phyloP scores from a whole-genome alignment of 2,113 vertebrate species.

The Forbesichthys agassizii region DNA sequence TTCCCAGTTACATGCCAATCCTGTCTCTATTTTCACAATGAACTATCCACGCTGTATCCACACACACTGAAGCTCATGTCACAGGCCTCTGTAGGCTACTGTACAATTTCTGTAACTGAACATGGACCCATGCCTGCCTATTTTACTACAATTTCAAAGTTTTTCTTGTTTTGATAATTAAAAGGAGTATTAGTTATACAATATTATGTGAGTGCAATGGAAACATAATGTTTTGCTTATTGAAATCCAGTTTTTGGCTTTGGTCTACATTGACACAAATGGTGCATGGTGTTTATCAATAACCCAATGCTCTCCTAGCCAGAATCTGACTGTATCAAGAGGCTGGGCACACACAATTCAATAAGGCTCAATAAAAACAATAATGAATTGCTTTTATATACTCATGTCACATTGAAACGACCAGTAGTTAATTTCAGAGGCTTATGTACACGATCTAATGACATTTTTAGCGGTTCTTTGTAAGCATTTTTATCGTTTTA shows the following conservation, averaged over 20 bases:
- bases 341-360: constrained; percentile 40
- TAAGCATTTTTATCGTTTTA: constrained; percentile 19
- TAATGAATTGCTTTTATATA: constrained; percentile 61
- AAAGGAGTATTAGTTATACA: constrained; percentile 19
- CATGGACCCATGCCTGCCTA: constrained; percentile 8
- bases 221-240: constrained; percentile 32
- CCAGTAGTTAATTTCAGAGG: constrained; percentile 46
- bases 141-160: constrained; percentile 6
- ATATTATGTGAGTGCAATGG: constrained; percentile 16
- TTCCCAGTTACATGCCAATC: background rate
- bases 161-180: constrained; percentile 7
- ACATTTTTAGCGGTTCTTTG: constrained; percentile 26
- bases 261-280: constrained; percentile 29
- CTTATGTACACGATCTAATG: constrained; percentile 33
- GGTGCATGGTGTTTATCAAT: constrained; percentile 55
- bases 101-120: constrained; percentile 8
- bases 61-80: background rate
- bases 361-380: constrained; percentile 55
- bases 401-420: constrained; percentile 51
- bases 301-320: constrained; percentile 49
- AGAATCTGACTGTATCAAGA: constrained; percentile 31
- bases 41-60: background rate
- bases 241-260: constrained; percentile 27
- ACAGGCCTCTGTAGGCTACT: background rate
- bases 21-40: background rate